Conservation (phyloP, 2,888 invertebrate species). For the Lasioglossum figueresi region DNA sequence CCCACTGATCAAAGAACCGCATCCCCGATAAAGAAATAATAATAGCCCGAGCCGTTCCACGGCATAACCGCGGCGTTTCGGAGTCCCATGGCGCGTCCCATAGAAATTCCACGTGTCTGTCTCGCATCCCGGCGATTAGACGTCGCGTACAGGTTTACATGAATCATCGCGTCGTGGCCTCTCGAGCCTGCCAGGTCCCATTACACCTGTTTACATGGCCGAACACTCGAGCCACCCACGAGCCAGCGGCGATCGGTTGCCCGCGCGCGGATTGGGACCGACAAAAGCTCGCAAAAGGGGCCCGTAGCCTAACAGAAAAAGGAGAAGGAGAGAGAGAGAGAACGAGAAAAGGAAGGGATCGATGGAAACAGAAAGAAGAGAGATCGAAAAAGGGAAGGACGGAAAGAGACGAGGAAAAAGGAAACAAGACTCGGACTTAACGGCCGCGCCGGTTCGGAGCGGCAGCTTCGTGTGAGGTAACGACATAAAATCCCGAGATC, state of each 20-base stretch:
- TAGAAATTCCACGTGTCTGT: slow-evolving; percentile 45
- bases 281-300: slow-evolving; percentile 32
- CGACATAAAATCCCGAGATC: slow-evolving; percentile 79
- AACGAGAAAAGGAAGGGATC: background rate
- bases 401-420: slow-evolving; percentile 1
- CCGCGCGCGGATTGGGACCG: slow-evolving; percentile 18
- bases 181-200: slow-evolving; percentile 55
- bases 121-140: slow-evolving; percentile 61
- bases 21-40: slow-evolving; percentile 14
- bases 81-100: slow-evolving; percentile 4
- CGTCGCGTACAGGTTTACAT: slow-evolving; percentile 63
- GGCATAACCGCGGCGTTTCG: background rate
- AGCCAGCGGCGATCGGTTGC: slow-evolving; percentile 22
- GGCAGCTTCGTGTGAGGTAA: slow-evolving; percentile 81
- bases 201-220: slow-evolving; percentile 76
- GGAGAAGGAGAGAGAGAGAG: background rate
- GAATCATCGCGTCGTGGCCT: slow-evolving; percentile 67
- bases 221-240: slow-evolving; percentile 70
- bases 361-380: slow-evolving; percentile 20
- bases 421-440: slow-evolving; percentile 56
- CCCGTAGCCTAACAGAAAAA: background rate
- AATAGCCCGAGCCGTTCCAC: background rate
- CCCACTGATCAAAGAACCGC: background rate
- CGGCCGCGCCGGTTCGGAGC: slow-evolving; percentile 60
- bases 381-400: background rate